phyloP scores from a whole-genome alignment of 2,888 invertebrate species.

The Campoplex nolae region DNA sequence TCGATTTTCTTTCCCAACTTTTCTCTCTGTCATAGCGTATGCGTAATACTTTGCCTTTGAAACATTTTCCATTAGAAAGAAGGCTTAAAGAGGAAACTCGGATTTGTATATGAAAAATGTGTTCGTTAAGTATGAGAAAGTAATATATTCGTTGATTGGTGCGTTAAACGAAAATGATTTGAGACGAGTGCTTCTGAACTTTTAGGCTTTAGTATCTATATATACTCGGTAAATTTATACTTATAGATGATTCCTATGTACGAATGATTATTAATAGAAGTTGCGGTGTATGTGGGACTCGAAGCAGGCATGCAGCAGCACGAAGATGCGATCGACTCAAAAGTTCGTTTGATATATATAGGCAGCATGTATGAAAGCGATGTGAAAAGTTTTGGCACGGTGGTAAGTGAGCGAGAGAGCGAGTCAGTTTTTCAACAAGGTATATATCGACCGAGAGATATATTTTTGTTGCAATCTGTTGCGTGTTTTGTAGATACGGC shows the following conservation, averaged over 20 bases:
- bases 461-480: constrained; percentile 48
- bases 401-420: constrained; percentile 7
- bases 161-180: background rate
- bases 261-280: background rate
- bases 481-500: constrained; percentile 31
- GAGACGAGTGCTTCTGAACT: constrained; percentile 5
- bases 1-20: too few relatives aligned
- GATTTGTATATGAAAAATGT: background rate
- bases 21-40: too few relatives aligned
- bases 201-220: background rate
- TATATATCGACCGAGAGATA: constrained; percentile 30
- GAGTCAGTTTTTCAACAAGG: constrained; percentile 18
- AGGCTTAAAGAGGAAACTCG: background rate
- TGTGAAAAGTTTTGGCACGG: constrained; percentile 26
- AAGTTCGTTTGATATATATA: background rate
- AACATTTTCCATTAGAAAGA: background rate
- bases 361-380: background rate
- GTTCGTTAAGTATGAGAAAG: background rate
- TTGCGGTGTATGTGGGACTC: background rate
- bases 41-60: too few relatives aligned
- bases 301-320: background rate
- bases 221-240: too few relatives aligned
- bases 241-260: background rate
- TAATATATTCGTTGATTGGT: background rate
- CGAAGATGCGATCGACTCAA: background rate